These are phyloP conservation scores for Platerodrilus igneus DNA, from an alignment of 2,888 invertebrate species.

Conservation along the genomic window DNA sequence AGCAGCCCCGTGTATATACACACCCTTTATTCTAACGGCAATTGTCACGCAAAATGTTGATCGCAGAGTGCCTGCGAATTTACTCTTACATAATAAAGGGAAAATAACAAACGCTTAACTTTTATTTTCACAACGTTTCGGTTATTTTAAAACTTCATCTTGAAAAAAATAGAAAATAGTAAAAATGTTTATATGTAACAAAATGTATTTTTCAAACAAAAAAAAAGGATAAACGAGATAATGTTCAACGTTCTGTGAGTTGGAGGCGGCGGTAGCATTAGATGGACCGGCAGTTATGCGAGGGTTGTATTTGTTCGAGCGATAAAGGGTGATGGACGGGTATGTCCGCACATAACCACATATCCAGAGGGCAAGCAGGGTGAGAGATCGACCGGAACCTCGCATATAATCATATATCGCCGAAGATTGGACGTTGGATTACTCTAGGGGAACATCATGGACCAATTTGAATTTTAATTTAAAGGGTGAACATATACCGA, in stretches of 20 bases:
- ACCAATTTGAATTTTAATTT: slow-evolving; percentile 51
- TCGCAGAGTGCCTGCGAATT: slow-evolving; percentile 46
- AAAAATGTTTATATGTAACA: too few relatives aligned
- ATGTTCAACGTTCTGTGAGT: slow-evolving; percentile 22
- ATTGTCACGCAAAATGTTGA: slow-evolving; percentile 40
- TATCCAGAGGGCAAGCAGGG: slow-evolving; percentile 32
- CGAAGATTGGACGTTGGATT: slow-evolving; percentile 49
- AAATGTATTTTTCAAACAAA: too few relatives aligned
- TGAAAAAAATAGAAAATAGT: too few relatives aligned
- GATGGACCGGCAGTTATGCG: slow-evolving; percentile 42
- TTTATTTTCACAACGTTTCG: too few relatives aligned
- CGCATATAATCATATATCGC: slow-evolving; percentile 49
- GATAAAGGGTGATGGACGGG: slow-evolving; percentile 50
- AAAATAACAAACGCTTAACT: too few relatives aligned
- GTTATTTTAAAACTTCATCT: too few relatives aligned
- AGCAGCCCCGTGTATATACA: slow-evolving; percentile 49
- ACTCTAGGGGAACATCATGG: slow-evolving; percentile 38
- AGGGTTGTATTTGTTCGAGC: slow-evolving; percentile 48
- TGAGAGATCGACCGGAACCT: slow-evolving; percentile 48
- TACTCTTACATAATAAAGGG: slow-evolving; percentile 43
- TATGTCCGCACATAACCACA: slow-evolving; percentile 50
- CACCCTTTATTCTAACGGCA: slow-evolving; percentile 27
- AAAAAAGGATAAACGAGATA: slow-evolving; percentile 23
- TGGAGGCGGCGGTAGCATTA: slow-evolving; percentile 35
- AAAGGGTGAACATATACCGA: slow-evolving; percentile 44